phyloP scores from a whole-genome alignment of 2,113 vertebrate species.

The Equus przewalskii region DNA sequence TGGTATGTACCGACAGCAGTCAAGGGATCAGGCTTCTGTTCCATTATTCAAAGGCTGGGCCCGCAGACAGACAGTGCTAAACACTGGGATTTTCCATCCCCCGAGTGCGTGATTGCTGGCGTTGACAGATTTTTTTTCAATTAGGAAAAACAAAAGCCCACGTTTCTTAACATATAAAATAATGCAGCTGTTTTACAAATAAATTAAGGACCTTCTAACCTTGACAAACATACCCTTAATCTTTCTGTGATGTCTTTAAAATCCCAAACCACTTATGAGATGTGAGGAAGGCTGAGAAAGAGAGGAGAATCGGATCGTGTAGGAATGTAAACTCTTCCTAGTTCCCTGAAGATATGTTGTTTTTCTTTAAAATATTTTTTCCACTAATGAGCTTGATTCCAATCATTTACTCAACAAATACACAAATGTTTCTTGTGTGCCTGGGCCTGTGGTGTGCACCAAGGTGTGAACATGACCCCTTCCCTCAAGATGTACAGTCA shows the following conservation, averaged over 20 bases:
- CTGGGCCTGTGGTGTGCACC: accelerated
- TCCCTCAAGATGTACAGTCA: not conserved
- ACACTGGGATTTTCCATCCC: not conserved
- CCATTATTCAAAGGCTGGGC: not conserved
- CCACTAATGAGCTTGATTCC: not conserved
- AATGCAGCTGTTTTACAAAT: constrained; percentile 55
- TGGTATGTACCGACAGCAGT: not conserved
- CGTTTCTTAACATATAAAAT: constrained; percentile 47
- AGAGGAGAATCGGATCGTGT: not conserved
- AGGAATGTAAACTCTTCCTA: not conserved
- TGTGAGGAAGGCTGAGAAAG: constrained; percentile 35
- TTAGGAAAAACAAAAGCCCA: not conserved
- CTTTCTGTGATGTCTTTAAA: constrained; percentile 57
- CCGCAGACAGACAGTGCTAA: not conserved
- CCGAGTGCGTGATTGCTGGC: not conserved
- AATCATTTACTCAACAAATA: not conserved
- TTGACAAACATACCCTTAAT: constrained; percentile 58
- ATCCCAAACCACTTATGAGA: not conserved
- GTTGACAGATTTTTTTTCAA: constrained; percentile 36
- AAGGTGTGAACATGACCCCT: not conserved
- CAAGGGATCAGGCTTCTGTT: not conserved
- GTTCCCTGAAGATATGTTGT: not conserved
- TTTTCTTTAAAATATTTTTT: not conserved
- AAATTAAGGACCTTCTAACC: constrained; percentile 59
- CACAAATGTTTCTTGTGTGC: not conserved